A percentile compares a stretch with the other conserved stretches of the same genome.
Conservation (phyloP, 2,113 vertebrate species). For the Chauna torquata region DNA sequence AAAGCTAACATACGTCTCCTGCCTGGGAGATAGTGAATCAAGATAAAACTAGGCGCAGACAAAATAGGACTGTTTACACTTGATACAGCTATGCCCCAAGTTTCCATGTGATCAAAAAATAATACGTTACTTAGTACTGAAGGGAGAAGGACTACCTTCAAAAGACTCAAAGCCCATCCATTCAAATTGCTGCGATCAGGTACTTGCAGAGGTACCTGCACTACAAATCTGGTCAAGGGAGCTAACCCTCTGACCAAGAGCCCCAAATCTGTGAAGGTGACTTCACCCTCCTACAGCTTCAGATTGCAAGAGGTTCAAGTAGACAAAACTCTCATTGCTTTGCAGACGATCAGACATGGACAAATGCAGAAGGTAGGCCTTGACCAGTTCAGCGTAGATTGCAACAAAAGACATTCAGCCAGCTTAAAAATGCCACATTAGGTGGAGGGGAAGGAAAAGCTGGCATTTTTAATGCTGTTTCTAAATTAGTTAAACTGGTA, state of each 20-base stretch:
- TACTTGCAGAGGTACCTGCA: neutral
- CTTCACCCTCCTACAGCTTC: neutral
- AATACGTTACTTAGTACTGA: neutral
- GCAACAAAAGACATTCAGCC: neutral
- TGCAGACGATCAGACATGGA: neutral
- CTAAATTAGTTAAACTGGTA: neutral
- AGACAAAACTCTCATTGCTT: neutral
- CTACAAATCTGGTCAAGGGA: neutral
- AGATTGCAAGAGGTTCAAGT: neutral
- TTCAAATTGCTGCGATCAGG: neutral
- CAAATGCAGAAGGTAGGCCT: neutral
- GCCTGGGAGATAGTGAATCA: neutral
- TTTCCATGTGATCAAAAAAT: neutral
- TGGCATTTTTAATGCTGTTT: neutral
- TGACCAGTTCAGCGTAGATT: neutral
- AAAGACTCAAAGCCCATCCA: neutral
- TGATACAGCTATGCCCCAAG: neutral
- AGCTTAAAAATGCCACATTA: neutral
- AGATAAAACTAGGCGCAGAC: conserved; percentile 35
- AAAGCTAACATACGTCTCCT: conserved; percentile 34
- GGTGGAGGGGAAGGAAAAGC: neutral
- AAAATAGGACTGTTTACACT: conserved; percentile 23
- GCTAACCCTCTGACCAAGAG: neutral
- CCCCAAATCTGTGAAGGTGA: neutral
- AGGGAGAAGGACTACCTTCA: neutral